Evolutionary conservation across 2,888 invertebrate genomes (phyloP).

Genomic region (Tetragonisca angustula): DNA sequence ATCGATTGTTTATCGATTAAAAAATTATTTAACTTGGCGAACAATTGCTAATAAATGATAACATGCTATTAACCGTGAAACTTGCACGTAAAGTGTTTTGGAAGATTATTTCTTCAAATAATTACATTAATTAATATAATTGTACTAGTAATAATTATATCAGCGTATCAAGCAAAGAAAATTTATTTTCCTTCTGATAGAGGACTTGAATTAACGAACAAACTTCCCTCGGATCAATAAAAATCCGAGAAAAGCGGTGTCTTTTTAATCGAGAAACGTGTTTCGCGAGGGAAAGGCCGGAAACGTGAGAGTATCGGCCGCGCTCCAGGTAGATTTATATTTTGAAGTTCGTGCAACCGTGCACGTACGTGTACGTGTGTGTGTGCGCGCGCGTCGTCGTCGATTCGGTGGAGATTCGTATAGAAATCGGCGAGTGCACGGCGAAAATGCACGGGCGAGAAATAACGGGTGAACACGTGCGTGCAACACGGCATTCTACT

Average conservation of each 20-base stretch:
- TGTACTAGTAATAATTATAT: too few relatives aligned
- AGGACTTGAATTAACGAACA: too few relatives aligned
- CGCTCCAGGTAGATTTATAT: constrained; percentile 44
- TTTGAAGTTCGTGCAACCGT: constrained; percentile 55
- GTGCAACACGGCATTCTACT: constrained; percentile 50
- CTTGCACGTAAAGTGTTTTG: too few relatives aligned
- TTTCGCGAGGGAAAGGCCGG: constrained; percentile 17
- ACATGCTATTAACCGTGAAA: too few relatives aligned
- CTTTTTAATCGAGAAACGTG: neutral
- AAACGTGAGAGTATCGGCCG: constrained; percentile 39
- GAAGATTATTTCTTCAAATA: too few relatives aligned
- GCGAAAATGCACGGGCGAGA: constrained; percentile 51
- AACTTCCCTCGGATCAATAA: neutral
- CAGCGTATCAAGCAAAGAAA: too few relatives aligned
- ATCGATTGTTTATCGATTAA: neutral
- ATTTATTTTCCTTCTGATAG: too few relatives aligned
- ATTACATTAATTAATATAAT: too few relatives aligned
- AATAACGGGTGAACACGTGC: constrained; percentile 61
- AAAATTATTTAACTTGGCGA: too few relatives aligned
- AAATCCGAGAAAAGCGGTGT: too few relatives aligned
- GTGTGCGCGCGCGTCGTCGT: too few relatives aligned
- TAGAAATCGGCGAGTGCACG: constrained; percentile 40
- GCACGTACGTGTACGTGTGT: neutral
- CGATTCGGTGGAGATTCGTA: constrained; percentile 20
- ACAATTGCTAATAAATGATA: too few relatives aligned